A percentile compares a stretch with the other conserved stretches of the same genome.
Evolutionary conservation across 2,113 vertebrate species (phyloP).

Genomic region (Anhinga anhinga): DNA sequence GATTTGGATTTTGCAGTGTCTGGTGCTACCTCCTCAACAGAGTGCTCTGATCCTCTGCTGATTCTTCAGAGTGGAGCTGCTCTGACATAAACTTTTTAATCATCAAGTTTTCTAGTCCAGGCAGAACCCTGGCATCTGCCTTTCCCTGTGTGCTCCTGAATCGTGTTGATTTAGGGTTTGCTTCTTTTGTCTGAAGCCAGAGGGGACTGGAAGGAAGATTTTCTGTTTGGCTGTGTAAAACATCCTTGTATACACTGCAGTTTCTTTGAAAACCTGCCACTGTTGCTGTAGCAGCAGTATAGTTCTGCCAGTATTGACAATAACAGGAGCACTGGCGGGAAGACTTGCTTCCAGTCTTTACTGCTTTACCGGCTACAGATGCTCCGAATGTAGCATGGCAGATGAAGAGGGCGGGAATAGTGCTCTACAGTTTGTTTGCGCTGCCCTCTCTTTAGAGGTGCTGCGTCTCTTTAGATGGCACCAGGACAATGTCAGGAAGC

Average conservation of each 20-base stretch:
- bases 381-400: fast-evolving
- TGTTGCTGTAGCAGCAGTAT: conserved; percentile 48
- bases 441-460: not conserved
- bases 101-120: not conserved
- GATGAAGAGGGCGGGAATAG: not conserved
- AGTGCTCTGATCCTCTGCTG: not conserved
- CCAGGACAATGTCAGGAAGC: fast-evolving
- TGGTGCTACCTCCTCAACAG: fast-evolving
- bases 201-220: conserved; percentile 64
- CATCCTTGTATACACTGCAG: conserved; percentile 50
- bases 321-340: not conserved
- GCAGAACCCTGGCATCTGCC: not conserved
- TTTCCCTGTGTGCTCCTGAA: not conserved
- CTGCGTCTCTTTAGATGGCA: not conserved
- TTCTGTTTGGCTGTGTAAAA: conserved; percentile 50
- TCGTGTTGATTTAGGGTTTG: conserved; percentile 34
- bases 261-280: conserved; percentile 58
- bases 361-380: not conserved
- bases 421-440: not conserved
- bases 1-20: not conserved
- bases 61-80: not conserved
- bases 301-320: conserved; percentile 27
- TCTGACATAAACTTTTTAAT: not conserved
- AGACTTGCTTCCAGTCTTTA: not conserved
- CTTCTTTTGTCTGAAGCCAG: conserved; percentile 53